These are phyloP conservation scores for Musca vetustissima DNA, from an alignment of 1,140 invertebrate genomes.

Conservation along the genomic window DNA sequence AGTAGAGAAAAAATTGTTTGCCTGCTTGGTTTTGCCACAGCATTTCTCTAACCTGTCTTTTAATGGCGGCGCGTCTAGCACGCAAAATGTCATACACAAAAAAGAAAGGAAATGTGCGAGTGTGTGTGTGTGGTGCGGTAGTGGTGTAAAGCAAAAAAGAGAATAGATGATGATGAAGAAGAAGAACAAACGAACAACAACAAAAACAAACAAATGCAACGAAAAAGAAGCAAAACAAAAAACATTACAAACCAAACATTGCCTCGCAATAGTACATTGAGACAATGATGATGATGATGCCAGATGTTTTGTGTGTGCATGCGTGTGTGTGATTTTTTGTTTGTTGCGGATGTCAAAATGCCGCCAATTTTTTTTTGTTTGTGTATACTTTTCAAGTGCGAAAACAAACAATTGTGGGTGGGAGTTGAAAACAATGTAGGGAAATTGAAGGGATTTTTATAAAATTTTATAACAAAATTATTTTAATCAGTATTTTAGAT, in stretches of 20 bases:
- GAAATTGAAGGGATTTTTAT: too few relatives aligned
- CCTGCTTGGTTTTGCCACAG: neutral
- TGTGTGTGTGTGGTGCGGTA: neutral
- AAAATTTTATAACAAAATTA: too few relatives aligned
- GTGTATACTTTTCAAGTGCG: too few relatives aligned
- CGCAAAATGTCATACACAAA: neutral
- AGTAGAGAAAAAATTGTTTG: neutral
- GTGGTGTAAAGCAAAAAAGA: neutral
- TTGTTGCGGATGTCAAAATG: too few relatives aligned
- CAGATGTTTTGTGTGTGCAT: too few relatives aligned
- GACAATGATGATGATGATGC: too few relatives aligned
- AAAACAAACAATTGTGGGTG: too few relatives aligned
- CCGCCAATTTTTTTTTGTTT: too few relatives aligned
- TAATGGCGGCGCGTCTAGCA: constrained; percentile 14
- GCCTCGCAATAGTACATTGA: neutral
- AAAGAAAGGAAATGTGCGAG: too few relatives aligned
- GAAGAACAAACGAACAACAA: neutral
- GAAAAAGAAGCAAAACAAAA: neutral
- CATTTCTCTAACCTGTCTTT: neutral
- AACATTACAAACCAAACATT: neutral
- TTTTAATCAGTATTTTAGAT: too few relatives aligned
- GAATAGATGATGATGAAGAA: neutral
- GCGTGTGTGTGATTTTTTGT: too few relatives aligned
- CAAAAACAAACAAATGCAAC: neutral
- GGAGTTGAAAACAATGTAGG: too few relatives aligned